Percentiles rank a stretch among this genome's conserved stretches.
Conservation (phyloP, 2,888 invertebrate genomes). For the Himalopsyche tibetana region DNA sequence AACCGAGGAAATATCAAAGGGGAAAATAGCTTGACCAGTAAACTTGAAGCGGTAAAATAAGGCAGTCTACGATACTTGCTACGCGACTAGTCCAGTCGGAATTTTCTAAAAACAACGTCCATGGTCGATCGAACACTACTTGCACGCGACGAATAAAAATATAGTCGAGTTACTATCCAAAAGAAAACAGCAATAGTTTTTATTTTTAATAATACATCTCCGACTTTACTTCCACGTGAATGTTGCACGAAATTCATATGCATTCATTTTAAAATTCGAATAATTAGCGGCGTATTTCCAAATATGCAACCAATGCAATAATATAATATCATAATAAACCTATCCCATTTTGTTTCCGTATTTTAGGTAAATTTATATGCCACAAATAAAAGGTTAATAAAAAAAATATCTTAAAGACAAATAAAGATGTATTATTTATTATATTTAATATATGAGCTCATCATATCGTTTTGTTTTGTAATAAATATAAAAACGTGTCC, state of each 20-base stretch:
- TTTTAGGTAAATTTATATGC: no score
- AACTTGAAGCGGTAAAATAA: slow-evolving; percentile 35
- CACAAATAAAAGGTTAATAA: no score
- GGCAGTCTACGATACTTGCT: neutral
- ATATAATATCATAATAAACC: neutral
- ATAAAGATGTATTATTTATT: neutral
- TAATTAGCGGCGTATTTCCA: neutral
- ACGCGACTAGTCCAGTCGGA: slow-evolving; percentile 1
- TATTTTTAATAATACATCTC: neutral
- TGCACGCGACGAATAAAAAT: slow-evolving; percentile 9
- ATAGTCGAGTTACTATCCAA: slow-evolving; percentile 5
- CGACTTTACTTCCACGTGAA: neutral
- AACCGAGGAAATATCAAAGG: slow-evolving; percentile 4
- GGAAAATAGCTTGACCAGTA: slow-evolving; percentile 4
- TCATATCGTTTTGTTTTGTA: neutral
- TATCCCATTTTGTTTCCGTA: no score
- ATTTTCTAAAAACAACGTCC: slow-evolving; percentile 35
- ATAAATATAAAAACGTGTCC: neutral
- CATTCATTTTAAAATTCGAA: no score
- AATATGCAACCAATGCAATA: neutral
- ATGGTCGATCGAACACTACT: slow-evolving; percentile 28
- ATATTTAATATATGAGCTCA: neutral
- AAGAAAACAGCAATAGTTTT: neutral
- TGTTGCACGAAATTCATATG: neutral
- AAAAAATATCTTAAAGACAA: neutral